Base-by-base conservation (phyloP, 2,888 invertebrate genomes). In the Leucozona laternaria region DNA sequence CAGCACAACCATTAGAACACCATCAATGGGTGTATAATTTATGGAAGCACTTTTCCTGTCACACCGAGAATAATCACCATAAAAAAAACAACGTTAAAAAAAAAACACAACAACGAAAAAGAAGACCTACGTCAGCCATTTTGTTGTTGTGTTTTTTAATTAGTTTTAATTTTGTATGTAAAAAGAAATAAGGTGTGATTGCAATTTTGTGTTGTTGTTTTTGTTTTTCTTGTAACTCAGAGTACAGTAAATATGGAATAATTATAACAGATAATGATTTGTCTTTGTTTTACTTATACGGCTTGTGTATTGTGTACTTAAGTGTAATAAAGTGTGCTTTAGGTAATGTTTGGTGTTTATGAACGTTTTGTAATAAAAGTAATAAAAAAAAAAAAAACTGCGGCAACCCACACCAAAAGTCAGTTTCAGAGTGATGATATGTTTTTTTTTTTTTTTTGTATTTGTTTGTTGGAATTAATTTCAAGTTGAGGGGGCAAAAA, bases 21-120 rank as follows among this genome's bases (percentile, higher is more conserved):
- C 85, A 81, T 86, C 77, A 81, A 81, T 73, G 85, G 85, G 57
- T 60, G 77, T 48, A 68, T 78, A 82, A 81, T 85, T 85, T 80
- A 81, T 81, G 77, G 78, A 62, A 57, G 84, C 76, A 76, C 84
- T 75, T 72, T 80, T 58, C 60, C 40, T 68, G 76, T 80, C 79
- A 71, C 76, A 70, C 80, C 34, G 75, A 75, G 75, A 79, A 75
- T 75, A 83, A 68, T 68, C 22, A 53, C 68, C 53, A 68, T 68
- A 53, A 50, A 66, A 68, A 37, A 17, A 31, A 11, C 5, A 17
- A 57, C n/a, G n/a, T n/a, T n/a, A 34, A 57, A 31, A 1, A 62
- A 1, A 37, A 48, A 22, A 28, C 28, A 55, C 11, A 76, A 37
- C 48, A 62, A 60, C 68, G 58, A 77, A 48, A 20, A 48, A 53